phyloP scores from a whole-genome alignment of 2,113 vertebrate species.

The Rana temporaria region DNA sequence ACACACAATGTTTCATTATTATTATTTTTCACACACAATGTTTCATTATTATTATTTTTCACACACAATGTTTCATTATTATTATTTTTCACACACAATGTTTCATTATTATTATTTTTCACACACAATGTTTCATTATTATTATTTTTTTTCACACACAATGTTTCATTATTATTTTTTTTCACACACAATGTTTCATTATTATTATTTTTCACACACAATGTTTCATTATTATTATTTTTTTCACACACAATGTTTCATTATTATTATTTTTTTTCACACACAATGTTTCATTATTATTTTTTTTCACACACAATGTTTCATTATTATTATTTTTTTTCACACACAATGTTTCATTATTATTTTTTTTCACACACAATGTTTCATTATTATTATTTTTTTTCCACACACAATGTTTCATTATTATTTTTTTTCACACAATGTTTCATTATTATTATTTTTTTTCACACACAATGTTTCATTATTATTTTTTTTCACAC shows the following conservation, averaged over 20 bases:
- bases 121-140: constrained; percentile 29
- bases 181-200: no score
- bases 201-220: constrained; percentile 2
- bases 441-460: no score
- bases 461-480: constrained; percentile 11
- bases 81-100: no score
- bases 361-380: background rate
- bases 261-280: background rate
- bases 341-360: constrained; percentile 29
- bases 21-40: no score
- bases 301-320: no score
- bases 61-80: constrained; percentile 29
- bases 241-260: no score
- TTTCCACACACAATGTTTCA: constrained; percentile 9
- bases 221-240: constrained; percentile 21
- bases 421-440: constrained; percentile 11
- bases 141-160: constrained; percentile 16
- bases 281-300: constrained; percentile 26
- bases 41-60: background rate
- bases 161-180: constrained; percentile 21
- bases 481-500: constrained; percentile 11
- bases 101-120: background rate
- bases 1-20: constrained; percentile 29
- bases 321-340: no score
- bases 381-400: no score